Evolutionary conservation across 2,797 vertebrate species (phyloP).

Genomic region (Acrossocheilus wenchowensis): DNA sequence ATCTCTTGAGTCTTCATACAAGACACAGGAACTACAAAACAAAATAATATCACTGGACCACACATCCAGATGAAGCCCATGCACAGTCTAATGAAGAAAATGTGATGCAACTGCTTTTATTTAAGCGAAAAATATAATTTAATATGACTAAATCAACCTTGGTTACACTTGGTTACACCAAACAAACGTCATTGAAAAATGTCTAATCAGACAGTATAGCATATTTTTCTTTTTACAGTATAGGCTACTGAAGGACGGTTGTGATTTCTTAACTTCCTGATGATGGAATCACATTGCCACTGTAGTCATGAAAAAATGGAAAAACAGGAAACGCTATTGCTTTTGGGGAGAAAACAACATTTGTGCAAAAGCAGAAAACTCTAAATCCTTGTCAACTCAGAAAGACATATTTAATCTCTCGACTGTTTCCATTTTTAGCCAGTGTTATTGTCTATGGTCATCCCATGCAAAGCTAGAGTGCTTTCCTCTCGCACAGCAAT

Average conservation of each 20-base stretch:
- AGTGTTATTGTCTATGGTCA: conserved; percentile 11
- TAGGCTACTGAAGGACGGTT: neutral
- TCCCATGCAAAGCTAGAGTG: conserved; percentile 19
- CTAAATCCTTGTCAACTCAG: conserved; percentile 35
- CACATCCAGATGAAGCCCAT: neutral
- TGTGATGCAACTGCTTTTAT: neutral
- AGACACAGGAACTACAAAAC: neutral
- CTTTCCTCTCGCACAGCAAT: conserved; percentile 14
- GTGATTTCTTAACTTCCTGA: neutral
- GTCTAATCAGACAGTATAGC: neutral
- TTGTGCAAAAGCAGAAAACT: conserved; percentile 32
- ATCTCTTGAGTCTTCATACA: neutral
- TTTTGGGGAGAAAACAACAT: neutral
- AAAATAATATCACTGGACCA: neutral
- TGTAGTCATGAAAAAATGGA: neutral
- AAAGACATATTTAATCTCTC: conserved; percentile 44
- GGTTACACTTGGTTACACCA: neutral
- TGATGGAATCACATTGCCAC: neutral
- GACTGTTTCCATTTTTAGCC: conserved; percentile 40
- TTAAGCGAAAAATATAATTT: neutral
- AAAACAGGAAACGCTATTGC: neutral
- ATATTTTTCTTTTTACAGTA: neutral
- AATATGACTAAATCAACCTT: neutral
- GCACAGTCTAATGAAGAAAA: neutral
- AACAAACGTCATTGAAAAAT: neutral